Evolutionary conservation across 2,113 vertebrate genomes (phyloP).

Genomic region (Blennius ocellaris): DNA sequence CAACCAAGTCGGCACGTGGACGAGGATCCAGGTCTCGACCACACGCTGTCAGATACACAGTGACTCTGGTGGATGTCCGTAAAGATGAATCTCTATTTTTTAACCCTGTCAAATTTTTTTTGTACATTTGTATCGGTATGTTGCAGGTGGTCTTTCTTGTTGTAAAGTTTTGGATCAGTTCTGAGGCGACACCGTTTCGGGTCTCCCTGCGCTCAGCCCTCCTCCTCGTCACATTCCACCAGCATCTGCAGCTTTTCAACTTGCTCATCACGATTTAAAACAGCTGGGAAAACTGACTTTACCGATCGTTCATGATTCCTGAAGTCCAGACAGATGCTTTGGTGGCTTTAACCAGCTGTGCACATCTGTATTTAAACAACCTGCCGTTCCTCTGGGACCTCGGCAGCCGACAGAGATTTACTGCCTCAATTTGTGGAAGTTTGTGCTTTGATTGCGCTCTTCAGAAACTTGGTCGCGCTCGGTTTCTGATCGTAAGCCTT

Average conservation of each 20-base stretch:
- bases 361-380: neutral
- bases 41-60: conserved; percentile 7
- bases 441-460: neutral
- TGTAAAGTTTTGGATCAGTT: conserved; percentile 50
- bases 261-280: neutral
- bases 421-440: neutral
- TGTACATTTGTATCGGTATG: conserved; percentile 71
- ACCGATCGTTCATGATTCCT: too few species aligned
- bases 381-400: neutral
- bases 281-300: neutral
- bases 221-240: conserved; percentile 1
- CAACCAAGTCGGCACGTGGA: conserved; percentile 29
- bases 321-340: neutral
- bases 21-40: conserved; percentile 17
- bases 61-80: neutral
- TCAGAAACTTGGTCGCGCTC: neutral
- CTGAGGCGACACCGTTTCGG: conserved; percentile 40
- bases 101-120: conserved; percentile 51
- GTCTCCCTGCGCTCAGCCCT: neutral
- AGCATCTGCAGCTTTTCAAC: conserved; percentile 23
- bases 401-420: neutral
- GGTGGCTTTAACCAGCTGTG: neutral
- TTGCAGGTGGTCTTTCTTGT: conserved; percentile 37
- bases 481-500: too few species aligned
- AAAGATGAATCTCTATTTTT: conserved; percentile 13